Conservation (phyloP, 53 echinoderm and acorn worm species). For the Temnopleurus reevesii region DNA sequence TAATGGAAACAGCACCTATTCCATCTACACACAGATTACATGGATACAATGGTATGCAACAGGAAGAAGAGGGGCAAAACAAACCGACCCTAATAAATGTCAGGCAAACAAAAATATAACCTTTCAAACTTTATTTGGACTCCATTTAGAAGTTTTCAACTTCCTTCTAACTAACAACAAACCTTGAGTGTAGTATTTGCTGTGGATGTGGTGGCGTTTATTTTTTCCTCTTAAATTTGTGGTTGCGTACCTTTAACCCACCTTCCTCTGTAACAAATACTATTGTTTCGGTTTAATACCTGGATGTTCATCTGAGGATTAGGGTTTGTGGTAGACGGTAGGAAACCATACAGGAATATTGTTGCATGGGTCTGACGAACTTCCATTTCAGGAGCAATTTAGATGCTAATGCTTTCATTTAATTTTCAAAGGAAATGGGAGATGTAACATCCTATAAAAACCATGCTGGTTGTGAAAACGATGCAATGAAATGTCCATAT, state of each 20-base stretch:
- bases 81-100: neutral
- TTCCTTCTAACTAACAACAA: neutral
- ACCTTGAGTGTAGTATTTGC: neutral
- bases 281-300: neutral
- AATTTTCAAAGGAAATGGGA: too few species aligned
- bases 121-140: conserved; percentile 14
- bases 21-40: neutral
- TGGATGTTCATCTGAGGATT: neutral
- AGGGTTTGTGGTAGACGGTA: neutral
- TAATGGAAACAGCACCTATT: too few species aligned
- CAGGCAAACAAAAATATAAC: neutral
- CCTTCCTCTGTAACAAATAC: neutral
- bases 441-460: too few species aligned
- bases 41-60: conserved; percentile 6
- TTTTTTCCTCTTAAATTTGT: neutral
- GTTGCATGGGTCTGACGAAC: neutral
- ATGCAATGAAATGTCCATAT: too few species aligned
- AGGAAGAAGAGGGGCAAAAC: neutral
- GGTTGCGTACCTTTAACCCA: neutral
- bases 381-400: conserved; percentile 30
- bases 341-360: conserved; percentile 20
- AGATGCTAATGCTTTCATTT: too few species aligned
- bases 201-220: neutral
- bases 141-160: neutral
- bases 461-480: too few species aligned